Evolutionary conservation across 2,888 invertebrate species (phyloP).

Genomic region (Sphecodes monilicornis): DNA sequence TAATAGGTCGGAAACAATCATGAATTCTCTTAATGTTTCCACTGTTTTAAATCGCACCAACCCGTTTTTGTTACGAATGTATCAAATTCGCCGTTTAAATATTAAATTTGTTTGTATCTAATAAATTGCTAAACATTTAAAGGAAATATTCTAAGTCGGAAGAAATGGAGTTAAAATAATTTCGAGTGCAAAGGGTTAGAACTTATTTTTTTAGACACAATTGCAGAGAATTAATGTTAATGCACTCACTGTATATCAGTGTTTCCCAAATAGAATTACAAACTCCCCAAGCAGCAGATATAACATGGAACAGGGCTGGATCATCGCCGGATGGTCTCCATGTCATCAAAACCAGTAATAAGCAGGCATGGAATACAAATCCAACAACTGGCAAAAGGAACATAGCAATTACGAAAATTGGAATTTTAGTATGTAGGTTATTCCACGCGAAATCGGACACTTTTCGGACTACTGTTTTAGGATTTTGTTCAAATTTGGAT

Average conservation of each 20-base stretch:
- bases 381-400: constrained; percentile 88
- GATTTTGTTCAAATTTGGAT: too few species aligned
- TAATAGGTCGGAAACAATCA: too few species aligned
- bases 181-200: background rate
- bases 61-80: too few species aligned
- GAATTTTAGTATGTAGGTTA: background rate
- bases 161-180: background rate
- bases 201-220: background rate
- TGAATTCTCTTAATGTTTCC: too few species aligned
- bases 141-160: too few species aligned
- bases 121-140: too few species aligned
- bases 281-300: constrained; percentile 94
- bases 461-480: too few species aligned
- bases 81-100: too few species aligned
- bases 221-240: background rate
- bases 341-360: constrained; percentile 90
- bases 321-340: constrained; percentile 94
- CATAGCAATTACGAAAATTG: background rate
- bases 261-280: constrained; percentile 95
- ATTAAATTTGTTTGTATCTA: too few species aligned
- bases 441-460: too few species aligned
- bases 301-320: constrained; percentile 92
- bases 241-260: constrained; percentile 83
- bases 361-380: constrained; percentile 92
- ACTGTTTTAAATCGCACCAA: too few species aligned